Evolutionary conservation across 2,797 vertebrate genomes (phyloP), one percentile per base, ranked within the genome.

Genomic region (Megalops cyprinoides): DNA sequence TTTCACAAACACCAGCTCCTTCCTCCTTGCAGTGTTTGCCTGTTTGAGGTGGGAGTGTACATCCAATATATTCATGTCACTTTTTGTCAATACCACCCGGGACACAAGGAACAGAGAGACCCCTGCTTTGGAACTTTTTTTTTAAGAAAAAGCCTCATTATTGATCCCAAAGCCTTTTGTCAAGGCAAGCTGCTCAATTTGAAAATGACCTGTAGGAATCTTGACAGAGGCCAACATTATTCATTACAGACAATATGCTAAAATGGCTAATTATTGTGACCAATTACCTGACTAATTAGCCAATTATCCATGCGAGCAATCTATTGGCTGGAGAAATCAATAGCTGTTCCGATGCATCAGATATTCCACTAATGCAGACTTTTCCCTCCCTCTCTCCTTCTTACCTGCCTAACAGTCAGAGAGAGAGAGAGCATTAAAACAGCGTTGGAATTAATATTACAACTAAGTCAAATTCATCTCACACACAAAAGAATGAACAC

Each of bases 181-280:
- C 87, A 88, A 84, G 89, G 85, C 87, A 82, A 85, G 87, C 85
- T 85, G 76, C 89, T 84, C 25, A 71, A 76, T 51, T 80, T 75
- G 86, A 82, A 84, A 86, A 88, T 83, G 81, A 86, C 83, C 91
- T 80, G 86, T 44, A 62, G 86, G 84, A 71, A 87, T 82, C 82
- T 87, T 89, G 90, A 93, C 88, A 90, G 77, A 79, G 88, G 82
- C 90, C 89, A 67, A 91, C 92, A 92, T 92, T 91, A 89, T 91
- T 93, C 85, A 94, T 93, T 91, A 87, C 75, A 76, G 85, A 91
- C 91, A 90, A 94, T 94, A 91, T 93, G 89, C 90, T 92, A 92
- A 94, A 92, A 93, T 91, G 92, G 91, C 92, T 94, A 94, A 94
- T 94, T 94, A 95, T 92, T 90, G 82, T 39, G 89, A 90, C 81